Base-by-base conservation (phyloP, 92 coral and sea anemone genomes). In the Palythoa caribaeorum region DNA sequence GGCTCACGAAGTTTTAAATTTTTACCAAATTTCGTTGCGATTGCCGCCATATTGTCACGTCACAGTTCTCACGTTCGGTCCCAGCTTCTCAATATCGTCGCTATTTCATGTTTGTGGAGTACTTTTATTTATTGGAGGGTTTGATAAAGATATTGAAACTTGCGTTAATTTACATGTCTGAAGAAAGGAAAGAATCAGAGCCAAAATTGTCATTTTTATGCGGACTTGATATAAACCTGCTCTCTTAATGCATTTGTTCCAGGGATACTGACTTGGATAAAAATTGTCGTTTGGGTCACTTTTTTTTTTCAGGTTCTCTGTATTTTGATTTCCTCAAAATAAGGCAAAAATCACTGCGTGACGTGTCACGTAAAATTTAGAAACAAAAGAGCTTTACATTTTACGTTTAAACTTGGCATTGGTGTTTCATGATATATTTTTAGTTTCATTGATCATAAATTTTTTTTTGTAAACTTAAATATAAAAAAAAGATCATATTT, bases 41-140 rank as follows among this genome's bases (percentile, higher is more conserved):
- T 28, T 69, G 73, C 73, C 73, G 40, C 20, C 70, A 17, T 1
- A 6, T 28, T 28, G 28, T 28, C 28, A 28, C 0, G 28, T 28
- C 28, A 28, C 28, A 28, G 28, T 69, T 28, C n/a, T 6, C 73
- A 6, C 39, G 6, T 28, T 5, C 73, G 40, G 73, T 69, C 73
- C 39, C 73, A 69, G 20, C 39, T 69, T 69, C 73, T 69, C 73
- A 69, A 28, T 69, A 28, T 69, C 40, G 40, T 69, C 73, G 20
- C 2, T 19, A 35, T 28, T 69, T 69, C 73, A 69, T 35, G 7
- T 28, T 69, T 69, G 73, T 69, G 38, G 73, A 28, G 73, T 69
- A 69, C 38, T 1, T 69, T 69, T 69, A 69, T 19, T 69, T 20
- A 69, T 69, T 69, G 73, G 8, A 69, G 73, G 0, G 73, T 69